These are phyloP conservation scores for Rotaria socialis DNA, from an alignment of 2,888 invertebrate genomes.

Conservation along the genomic window DNA sequence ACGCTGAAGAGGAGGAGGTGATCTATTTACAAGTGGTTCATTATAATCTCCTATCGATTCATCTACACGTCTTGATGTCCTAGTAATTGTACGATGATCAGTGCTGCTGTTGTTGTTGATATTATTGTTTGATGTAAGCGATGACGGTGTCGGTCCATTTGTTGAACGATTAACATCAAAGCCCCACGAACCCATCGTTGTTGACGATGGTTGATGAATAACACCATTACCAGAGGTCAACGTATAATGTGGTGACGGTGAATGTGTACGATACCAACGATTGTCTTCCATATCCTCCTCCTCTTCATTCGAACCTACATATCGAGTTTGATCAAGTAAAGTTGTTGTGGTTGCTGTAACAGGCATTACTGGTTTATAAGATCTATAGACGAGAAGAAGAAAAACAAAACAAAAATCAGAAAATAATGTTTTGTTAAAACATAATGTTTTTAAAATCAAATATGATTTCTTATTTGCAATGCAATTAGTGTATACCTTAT, in stretches of 20 bases:
- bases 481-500: background rate
- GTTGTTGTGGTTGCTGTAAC: background rate
- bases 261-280: background rate
- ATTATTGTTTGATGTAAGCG: background rate
- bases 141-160: background rate
- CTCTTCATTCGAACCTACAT: background rate
- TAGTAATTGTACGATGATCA: background rate
- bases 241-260: background rate
- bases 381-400: background rate
- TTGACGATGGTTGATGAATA: background rate
- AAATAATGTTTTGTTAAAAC: background rate
- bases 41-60: background rate
- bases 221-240: background rate
- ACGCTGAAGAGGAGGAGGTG: background rate
- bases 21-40: constrained; percentile 14
- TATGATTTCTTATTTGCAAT: background rate
- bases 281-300: background rate
- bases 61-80: background rate
- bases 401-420: background rate
- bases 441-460: background rate
- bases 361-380: background rate
- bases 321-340: background rate
- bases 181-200: constrained; percentile 4
- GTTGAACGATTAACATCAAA: constrained; percentile 21
- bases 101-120: background rate